phyloP scores from a whole-genome alignment of 2,113 vertebrate genomes.

The Ctenomys sociabilis region DNA sequence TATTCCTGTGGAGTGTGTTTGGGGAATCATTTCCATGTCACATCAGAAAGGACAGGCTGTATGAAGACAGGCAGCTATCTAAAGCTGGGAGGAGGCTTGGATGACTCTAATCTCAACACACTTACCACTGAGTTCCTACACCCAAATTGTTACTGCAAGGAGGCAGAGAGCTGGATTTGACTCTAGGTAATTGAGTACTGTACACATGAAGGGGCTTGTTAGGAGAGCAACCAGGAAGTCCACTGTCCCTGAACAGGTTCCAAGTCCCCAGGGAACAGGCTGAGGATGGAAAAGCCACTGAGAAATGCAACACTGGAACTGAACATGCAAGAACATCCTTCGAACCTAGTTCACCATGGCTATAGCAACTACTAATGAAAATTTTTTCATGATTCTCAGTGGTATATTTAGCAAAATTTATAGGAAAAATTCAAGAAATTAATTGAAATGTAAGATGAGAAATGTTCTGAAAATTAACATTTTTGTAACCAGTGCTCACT shows the following conservation, averaged over 20 bases:
- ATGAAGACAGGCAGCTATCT: background rate
- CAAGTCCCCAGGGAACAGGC: background rate
- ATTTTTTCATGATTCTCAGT: background rate
- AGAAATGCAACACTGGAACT: background rate
- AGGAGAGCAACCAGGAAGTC: background rate
- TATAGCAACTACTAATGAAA: background rate
- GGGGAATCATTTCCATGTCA: background rate
- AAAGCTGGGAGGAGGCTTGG: background rate
- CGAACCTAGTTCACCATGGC: background rate
- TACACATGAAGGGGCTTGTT: background rate
- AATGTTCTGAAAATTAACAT: background rate
- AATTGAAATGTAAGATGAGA: background rate
- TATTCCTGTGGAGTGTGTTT: background rate
- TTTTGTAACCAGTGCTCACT: background rate
- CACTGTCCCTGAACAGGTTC: background rate
- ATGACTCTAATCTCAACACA: background rate
- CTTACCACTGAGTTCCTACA: background rate
- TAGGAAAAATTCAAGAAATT: background rate
- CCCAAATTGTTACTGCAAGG: background rate
- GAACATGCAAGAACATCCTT: background rate
- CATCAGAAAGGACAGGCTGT: background rate
- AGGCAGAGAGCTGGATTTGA: background rate
- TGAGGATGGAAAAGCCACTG: background rate
- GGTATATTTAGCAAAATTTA: background rate
- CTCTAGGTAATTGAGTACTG: background rate